Conservation (phyloP, 2,113 vertebrate genomes). For the Ameiurus melas region DNA sequence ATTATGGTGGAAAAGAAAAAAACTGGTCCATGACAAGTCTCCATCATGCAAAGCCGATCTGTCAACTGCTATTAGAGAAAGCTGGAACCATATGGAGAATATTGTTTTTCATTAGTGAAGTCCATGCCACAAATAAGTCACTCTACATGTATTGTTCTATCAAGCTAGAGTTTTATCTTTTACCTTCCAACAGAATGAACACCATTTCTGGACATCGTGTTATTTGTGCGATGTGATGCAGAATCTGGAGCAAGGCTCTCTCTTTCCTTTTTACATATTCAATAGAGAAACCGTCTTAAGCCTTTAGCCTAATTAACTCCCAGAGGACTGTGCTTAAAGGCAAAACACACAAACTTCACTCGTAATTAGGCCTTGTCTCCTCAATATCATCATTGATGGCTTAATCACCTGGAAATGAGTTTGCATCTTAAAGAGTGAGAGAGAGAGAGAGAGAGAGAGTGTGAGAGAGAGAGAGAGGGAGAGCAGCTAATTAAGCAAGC, state of each 20-base stretch:
- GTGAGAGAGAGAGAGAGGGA: constrained; percentile 48
- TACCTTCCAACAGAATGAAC: neutral
- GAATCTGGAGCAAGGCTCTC: neutral
- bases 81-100: too few relatives aligned
- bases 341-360: constrained; percentile 49
- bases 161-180: neutral
- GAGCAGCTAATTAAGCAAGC: constrained; percentile 62
- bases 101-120: too few relatives aligned
- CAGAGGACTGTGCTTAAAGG: constrained; percentile 57
- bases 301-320: constrained; percentile 61
- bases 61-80: too few relatives aligned
- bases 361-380: constrained; percentile 64
- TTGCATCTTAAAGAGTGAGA: constrained; percentile 48
- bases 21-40: too few relatives aligned
- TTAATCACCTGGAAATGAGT: constrained; percentile 64
- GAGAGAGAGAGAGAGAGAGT: constrained; percentile 52
- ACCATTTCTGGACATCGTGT: neutral
- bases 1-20: too few relatives aligned
- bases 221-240: neutral
- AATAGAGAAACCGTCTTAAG: constrained; percentile 4
- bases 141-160: neutral
- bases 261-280: constrained; percentile 5
- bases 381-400: constrained; percentile 57
- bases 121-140: too few relatives aligned
- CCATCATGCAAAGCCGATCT: too few relatives aligned